phyloP scores from a whole-genome alignment of 2,113 vertebrate genomes.

The Alexandromys fortis region DNA sequence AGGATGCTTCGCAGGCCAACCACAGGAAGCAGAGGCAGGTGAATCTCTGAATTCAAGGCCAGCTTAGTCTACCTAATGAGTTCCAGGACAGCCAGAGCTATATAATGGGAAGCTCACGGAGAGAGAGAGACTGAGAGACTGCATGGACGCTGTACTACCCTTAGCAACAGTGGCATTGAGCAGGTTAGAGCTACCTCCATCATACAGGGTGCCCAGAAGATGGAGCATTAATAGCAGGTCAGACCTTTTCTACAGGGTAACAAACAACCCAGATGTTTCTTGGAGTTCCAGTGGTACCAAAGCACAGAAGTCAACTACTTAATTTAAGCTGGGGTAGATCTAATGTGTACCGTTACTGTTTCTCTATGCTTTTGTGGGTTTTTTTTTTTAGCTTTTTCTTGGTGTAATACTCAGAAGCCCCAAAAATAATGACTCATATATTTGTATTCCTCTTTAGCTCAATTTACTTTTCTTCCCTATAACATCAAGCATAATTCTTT shows the following conservation, averaged over 20 bases:
- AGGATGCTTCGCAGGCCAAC: neutral
- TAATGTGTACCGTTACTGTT: neutral
- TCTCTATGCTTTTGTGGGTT: neutral
- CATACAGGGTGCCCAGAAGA: neutral
- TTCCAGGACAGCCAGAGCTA: neutral
- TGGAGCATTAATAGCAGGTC: neutral
- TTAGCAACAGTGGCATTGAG: neutral
- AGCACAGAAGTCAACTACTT: neutral
- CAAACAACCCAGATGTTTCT: neutral
- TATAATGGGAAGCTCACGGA: neutral
- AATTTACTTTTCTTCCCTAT: conserved; percentile 44
- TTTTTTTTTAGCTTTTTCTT: conserved; percentile 15
- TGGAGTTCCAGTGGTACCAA: neutral
- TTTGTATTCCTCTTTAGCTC: conserved; percentile 44
- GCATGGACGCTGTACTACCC: neutral
- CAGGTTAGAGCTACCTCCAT: neutral
- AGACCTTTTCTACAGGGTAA: neutral
- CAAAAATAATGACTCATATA: conserved; percentile 4
- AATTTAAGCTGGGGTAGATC: neutral
- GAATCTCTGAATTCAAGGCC: neutral
- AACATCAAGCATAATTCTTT: conserved; percentile 40
- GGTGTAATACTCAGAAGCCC: conserved; percentile 17
- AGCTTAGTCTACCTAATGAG: neutral
- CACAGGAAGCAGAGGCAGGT: neutral
- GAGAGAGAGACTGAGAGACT: neutral